Evolutionary conservation across 2,113 vertebrate species (phyloP).

Genomic region (Cercopithecus mona): DNA sequence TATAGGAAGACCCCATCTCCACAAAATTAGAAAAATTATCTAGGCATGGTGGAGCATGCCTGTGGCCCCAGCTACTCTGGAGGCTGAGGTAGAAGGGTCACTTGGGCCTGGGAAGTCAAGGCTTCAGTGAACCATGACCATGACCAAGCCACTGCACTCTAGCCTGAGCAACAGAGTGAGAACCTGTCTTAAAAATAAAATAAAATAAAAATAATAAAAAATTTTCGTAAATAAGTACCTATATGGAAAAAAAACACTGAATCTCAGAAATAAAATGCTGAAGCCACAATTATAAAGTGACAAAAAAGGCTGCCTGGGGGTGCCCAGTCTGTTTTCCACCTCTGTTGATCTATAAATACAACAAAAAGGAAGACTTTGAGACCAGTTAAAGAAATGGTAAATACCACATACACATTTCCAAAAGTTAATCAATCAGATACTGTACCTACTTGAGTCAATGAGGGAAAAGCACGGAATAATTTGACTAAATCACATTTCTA

Average conservation of each 20-base stretch:
- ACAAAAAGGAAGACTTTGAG: constrained; percentile 44
- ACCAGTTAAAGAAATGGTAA: constrained; percentile 47
- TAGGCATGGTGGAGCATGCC: too few species aligned
- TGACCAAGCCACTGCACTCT: too few species aligned
- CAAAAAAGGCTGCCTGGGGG: background rate
- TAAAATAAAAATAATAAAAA: too few species aligned
- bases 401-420: constrained; percentile 27
- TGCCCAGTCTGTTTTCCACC: constrained; percentile 10
- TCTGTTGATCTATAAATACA: constrained; percentile 52
- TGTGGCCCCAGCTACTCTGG: too few species aligned
- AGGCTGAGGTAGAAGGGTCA: too few species aligned
- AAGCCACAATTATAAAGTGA: constrained; percentile 36
- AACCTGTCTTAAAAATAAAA: too few species aligned
- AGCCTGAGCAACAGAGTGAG: too few species aligned
- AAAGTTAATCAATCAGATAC: constrained; percentile 50
- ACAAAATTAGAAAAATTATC: too few species aligned
- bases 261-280: constrained; percentile 55
- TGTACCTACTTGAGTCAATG: constrained; percentile 5
- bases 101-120: too few species aligned
- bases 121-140: too few species aligned
- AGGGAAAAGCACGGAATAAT: constrained; percentile 39
- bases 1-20: too few species aligned
- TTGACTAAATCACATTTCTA: constrained; percentile 1
- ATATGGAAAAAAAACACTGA: constrained; percentile 26
- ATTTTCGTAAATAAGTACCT: background rate